A percentile compares a stretch with the other conserved stretches of the same genome.
Evolutionary conservation across 1,140 invertebrate species (phyloP).

Genomic region (Drosophila ironensis): DNA sequence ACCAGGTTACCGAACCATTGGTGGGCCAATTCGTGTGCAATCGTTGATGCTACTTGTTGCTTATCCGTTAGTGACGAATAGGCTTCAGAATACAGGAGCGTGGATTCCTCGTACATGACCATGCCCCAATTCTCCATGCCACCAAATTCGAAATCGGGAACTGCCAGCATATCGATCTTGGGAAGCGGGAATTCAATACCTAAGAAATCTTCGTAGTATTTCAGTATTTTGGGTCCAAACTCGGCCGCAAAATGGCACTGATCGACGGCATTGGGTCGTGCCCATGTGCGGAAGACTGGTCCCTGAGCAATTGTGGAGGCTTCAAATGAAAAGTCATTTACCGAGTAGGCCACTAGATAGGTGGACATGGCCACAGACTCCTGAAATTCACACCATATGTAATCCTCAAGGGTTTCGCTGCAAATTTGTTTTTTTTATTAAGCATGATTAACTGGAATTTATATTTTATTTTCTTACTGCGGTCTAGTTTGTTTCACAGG

Average conservation of each 20-base stretch:
- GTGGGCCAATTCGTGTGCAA: constrained; percentile 90
- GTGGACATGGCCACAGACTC: neutral
- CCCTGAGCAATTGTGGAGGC: constrained; percentile 86
- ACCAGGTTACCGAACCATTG: constrained; percentile 90
- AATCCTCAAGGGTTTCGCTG: neutral
- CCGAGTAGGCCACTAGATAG: neutral
- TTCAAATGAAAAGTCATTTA: neutral
- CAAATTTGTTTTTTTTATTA: neutral
- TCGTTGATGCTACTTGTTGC: constrained; percentile 85
- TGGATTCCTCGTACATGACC: constrained; percentile 63
- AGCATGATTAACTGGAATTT: neutral
- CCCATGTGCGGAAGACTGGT: constrained; percentile 82
- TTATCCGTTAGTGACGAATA: constrained; percentile 85
- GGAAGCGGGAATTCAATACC: constrained; percentile 85
- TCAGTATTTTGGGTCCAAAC: constrained; percentile 83
- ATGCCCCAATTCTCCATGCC: constrained; percentile 90
- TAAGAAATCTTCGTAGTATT: constrained; percentile 88
- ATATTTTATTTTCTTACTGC: neutral
- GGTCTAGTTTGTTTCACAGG: neutral
- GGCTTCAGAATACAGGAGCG: constrained; percentile 52
- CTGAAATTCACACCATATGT: neutral
- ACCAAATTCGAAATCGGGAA: constrained; percentile 90
- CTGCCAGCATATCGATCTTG: constrained; percentile 88
- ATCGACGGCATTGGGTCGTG: constrained; percentile 86
- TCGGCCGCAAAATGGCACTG: constrained; percentile 85